phyloP scores from a whole-genome alignment of 2,888 invertebrate species.

The Adela reaumurella region DNA sequence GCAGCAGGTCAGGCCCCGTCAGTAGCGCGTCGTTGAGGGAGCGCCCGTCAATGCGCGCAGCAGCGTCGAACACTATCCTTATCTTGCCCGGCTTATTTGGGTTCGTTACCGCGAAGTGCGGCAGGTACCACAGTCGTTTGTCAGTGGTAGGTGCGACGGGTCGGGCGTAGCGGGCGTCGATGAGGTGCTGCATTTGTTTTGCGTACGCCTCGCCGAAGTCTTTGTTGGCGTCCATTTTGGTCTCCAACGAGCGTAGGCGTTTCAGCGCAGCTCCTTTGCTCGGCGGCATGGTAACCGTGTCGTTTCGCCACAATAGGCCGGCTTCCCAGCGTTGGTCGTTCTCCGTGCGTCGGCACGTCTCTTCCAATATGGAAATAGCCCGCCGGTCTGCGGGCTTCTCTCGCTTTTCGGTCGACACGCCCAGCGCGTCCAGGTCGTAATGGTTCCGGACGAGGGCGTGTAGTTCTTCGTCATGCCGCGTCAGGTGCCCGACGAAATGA shows the following conservation, averaged over 20 bases:
- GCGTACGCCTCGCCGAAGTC: not conserved
- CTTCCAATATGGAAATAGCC: not conserved
- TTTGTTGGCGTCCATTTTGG: not conserved
- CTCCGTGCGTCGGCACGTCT: not conserved
- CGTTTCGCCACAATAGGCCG: not conserved
- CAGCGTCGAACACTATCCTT: slow-evolving; percentile 6
- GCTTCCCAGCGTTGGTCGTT: not conserved
- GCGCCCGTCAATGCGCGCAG: not conserved
- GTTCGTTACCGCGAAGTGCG: slow-evolving; percentile 6
- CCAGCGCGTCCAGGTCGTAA: not conserved
- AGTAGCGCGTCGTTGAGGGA: slow-evolving; percentile 7
- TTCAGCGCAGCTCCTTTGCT: not conserved
- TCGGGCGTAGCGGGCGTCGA: not conserved
- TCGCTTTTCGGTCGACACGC: not conserved
- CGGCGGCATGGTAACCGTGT: not conserved
- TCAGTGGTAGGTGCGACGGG: not conserved
- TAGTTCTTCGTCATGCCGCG: not conserved
- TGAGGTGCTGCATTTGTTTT: not conserved
- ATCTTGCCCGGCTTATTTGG: slow-evolving; percentile 5
- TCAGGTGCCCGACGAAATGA: too few relatives aligned
- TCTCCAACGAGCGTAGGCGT: not conserved
- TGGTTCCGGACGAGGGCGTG: not conserved
- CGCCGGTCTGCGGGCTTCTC: not conserved
- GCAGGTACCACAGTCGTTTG: slow-evolving; percentile 2
- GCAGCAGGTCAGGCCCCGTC: slow-evolving; percentile 12